phyloP scores from a whole-genome alignment of 2,888 invertebrate species.

The Hydraecia micacea region DNA sequence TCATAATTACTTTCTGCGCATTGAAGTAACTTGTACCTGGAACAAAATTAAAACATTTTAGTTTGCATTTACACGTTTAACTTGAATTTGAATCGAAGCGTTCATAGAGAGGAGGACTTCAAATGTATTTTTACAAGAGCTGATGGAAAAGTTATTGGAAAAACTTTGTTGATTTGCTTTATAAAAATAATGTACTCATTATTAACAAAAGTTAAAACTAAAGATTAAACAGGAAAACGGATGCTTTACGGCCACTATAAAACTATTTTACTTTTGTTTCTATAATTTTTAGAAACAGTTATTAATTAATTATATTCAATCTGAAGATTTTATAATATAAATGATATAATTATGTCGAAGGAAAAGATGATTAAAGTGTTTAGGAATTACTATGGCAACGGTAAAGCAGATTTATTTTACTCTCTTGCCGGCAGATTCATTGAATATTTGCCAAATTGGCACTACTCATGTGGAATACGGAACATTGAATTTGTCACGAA shows the following conservation, averaged over 20 bases:
- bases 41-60: conserved; percentile 69
- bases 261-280: neutral
- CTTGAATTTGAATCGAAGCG: neutral
- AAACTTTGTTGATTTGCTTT: neutral
- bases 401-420: conserved; percentile 55
- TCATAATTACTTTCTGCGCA: conserved; percentile 73
- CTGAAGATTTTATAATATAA: conserved; percentile 7
- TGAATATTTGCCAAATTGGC: conserved; percentile 85
- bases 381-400: conserved; percentile 33
- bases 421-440: conserved; percentile 71
- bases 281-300: neutral
- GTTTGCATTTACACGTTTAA: neutral
- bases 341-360: neutral
- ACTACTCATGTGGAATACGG: conserved; percentile 74
- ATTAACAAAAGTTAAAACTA: neutral
- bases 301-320: neutral
- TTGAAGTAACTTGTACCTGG: conserved; percentile 80
- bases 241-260: neutral
- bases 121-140: neutral
- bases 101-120: neutral
- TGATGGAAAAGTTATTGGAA: neutral
- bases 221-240: neutral
- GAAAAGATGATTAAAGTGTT: neutral
- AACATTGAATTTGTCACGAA: conserved; percentile 70
- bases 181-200: neutral